A percentile compares a stretch with the other conserved stretches of the same genome.
Evolutionary conservation across 2,797 vertebrate species (phyloP).

Genomic region (Meda fulgida): DNA sequence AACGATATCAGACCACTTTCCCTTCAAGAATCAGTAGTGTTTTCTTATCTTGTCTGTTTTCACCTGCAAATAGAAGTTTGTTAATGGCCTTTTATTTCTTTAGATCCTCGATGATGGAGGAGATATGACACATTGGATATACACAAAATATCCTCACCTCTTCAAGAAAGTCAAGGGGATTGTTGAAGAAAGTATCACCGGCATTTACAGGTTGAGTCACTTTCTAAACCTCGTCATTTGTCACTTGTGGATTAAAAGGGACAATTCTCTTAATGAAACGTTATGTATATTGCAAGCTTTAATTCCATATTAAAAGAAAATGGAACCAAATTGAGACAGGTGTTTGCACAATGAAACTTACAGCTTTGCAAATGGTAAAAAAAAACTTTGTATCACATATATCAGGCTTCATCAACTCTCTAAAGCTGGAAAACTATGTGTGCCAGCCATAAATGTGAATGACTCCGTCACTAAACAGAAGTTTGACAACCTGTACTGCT

Average conservation of each 20-base stretch:
- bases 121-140: slow-evolving; percentile 93
- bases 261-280: neutral
- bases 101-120: slow-evolving; percentile 97
- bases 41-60: neutral
- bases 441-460: slow-evolving; percentile 93
- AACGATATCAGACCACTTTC: neutral
- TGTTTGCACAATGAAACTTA: neutral
- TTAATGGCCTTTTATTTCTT: neutral
- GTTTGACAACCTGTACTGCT: slow-evolving; percentile 94
- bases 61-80: neutral
- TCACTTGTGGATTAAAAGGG: slow-evolving; percentile 57
- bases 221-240: neutral
- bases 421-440: slow-evolving; percentile 86
- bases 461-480: slow-evolving; percentile 96
- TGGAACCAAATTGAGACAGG: slow-evolving; percentile 73
- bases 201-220: slow-evolving; percentile 83
- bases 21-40: neutral
- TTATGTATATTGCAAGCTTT: neutral
- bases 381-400: neutral
- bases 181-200: slow-evolving; percentile 94
- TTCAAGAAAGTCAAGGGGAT: slow-evolving; percentile 93
- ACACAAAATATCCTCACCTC: slow-evolving; percentile 90
- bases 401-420: slow-evolving; percentile 89
- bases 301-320: slow-evolving; percentile 79
- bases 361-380: neutral